Conservation (phyloP, 1,140 invertebrate species). For the Anagrus nilaparvatae region DNA sequence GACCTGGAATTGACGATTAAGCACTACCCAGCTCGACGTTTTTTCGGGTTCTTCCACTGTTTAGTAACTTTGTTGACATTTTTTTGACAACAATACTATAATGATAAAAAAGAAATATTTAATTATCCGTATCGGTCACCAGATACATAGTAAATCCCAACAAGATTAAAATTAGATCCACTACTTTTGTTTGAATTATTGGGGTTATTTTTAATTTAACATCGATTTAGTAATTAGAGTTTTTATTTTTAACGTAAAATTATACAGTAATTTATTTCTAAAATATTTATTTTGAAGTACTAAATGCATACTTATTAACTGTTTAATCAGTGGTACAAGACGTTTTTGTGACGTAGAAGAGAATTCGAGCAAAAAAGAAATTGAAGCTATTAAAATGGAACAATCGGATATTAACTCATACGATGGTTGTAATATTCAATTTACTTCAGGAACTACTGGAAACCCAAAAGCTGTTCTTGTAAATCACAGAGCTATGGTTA, state of each 20-base stretch:
- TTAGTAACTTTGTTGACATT: too few species aligned
- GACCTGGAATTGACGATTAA: too few species aligned
- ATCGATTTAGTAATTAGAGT: constrained; percentile 10
- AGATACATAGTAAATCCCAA: too few species aligned
- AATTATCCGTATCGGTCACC: too few species aligned
- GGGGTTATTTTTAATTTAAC: too few species aligned
- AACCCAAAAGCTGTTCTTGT: constrained; percentile 79
- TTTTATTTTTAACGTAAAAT: constrained; percentile 14
- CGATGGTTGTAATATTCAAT: constrained; percentile 69
- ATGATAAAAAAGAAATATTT: too few species aligned
- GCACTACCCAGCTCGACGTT: too few species aligned
- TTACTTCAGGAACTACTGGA: constrained; percentile 84
- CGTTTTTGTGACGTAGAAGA: constrained; percentile 49
- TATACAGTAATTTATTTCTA: background rate
- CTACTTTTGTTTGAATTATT: too few species aligned
- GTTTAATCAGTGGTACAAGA: constrained; percentile 54
- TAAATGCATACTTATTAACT: constrained; percentile 22
- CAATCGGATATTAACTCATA: constrained; percentile 49
- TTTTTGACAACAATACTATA: too few species aligned
- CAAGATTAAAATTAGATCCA: too few species aligned
- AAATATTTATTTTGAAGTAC: background rate
- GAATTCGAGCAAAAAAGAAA: constrained; percentile 26
- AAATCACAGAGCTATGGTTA: constrained; percentile 74
- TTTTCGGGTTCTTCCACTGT: too few species aligned
- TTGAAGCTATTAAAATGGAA: constrained; percentile 24